These are phyloP conservation scores for Tyria jacobaeae DNA, from an alignment of 2,888 invertebrate species.

Conservation along the genomic window DNA sequence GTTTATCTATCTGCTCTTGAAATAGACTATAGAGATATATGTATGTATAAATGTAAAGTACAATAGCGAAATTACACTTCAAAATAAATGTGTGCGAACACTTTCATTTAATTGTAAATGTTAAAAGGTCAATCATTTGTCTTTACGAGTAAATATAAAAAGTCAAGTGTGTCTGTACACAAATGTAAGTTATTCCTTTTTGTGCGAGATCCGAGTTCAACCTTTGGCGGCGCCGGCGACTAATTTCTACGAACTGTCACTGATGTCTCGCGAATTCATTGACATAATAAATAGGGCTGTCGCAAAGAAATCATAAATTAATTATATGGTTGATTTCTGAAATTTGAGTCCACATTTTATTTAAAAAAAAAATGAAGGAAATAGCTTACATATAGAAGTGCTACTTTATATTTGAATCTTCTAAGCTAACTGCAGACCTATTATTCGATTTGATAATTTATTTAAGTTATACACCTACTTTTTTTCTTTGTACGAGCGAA, in stretches of 20 bases:
- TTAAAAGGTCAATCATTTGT: neutral
- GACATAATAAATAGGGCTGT: slow-evolving; percentile 59
- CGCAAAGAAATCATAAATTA: slow-evolving; percentile 34
- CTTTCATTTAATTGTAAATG: neutral
- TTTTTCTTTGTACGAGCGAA: too few relatives aligned
- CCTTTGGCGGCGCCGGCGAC: slow-evolving; percentile 61
- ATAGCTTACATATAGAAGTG: too few relatives aligned
- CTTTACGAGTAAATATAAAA: neutral
- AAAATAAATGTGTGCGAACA: too few relatives aligned
- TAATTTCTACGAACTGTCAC: slow-evolving; percentile 58
- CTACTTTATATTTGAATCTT: too few relatives aligned
- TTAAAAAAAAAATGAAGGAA: neutral
- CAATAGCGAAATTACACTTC: too few relatives aligned
- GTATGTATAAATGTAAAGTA: too few relatives aligned
- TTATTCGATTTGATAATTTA: too few relatives aligned
- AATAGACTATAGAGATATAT: too few relatives aligned
- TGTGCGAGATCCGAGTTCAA: slow-evolving; percentile 36
- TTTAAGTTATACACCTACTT: too few relatives aligned
- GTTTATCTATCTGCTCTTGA: too few relatives aligned
- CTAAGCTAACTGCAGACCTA: too few relatives aligned
- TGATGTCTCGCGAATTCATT: slow-evolving; percentile 64
- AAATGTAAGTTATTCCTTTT: slow-evolving; percentile 30
- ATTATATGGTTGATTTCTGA: slow-evolving; percentile 20
- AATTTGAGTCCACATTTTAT: neutral
- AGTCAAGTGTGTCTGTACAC: slow-evolving; percentile 20